A percentile compares a stretch with the other conserved stretches of the same genome.
These are phyloP conservation scores for Belgica antarctica DNA, from an alignment of 2,888 invertebrate species.

Conservation along the genomic window DNA sequence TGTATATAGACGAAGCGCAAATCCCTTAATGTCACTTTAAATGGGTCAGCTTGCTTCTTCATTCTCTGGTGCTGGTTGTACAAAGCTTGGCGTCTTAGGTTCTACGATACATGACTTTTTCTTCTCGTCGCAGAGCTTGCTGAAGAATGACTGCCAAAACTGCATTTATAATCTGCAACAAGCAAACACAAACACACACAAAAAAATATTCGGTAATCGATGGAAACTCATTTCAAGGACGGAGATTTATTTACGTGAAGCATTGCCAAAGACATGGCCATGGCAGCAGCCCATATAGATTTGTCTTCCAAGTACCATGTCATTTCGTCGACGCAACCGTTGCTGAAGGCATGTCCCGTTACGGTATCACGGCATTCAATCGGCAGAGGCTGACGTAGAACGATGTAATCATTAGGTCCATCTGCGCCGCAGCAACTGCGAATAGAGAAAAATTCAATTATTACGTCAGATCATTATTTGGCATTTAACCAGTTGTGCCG, in stretches of 20 bases:
- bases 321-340: slow-evolving; percentile 83
- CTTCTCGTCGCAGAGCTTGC: slow-evolving; percentile 74
- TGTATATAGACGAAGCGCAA: neutral
- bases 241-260: slow-evolving; percentile 65
- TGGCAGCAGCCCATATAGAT: slow-evolving; percentile 77
- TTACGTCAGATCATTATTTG: neutral
- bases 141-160: slow-evolving; percentile 69
- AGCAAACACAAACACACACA: no score
- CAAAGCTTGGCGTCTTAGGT: slow-evolving; percentile 5
- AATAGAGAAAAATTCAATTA: neutral
- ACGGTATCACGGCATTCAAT: slow-evolving; percentile 81
- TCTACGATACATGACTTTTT: slow-evolving; percentile 54
- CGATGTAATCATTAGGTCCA: slow-evolving; percentile 78
- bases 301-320: slow-evolving; percentile 86
- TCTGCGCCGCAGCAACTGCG: slow-evolving; percentile 83
- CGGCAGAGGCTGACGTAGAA: slow-evolving; percentile 74
- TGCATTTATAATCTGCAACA: slow-evolving; percentile 65
- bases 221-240: neutral
- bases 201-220: slow-evolving; percentile 45
- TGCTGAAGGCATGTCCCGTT: slow-evolving; percentile 83
- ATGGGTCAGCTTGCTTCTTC: slow-evolving; percentile 11
- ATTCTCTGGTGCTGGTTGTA: slow-evolving; percentile 9
- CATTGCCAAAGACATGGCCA: slow-evolving; percentile 73
- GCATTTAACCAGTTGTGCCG: neutral
- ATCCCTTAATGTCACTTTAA: slow-evolving; percentile 16